Conservation (phyloP, 2,888 invertebrate genomes). For the Hydriomena furcata region DNA sequence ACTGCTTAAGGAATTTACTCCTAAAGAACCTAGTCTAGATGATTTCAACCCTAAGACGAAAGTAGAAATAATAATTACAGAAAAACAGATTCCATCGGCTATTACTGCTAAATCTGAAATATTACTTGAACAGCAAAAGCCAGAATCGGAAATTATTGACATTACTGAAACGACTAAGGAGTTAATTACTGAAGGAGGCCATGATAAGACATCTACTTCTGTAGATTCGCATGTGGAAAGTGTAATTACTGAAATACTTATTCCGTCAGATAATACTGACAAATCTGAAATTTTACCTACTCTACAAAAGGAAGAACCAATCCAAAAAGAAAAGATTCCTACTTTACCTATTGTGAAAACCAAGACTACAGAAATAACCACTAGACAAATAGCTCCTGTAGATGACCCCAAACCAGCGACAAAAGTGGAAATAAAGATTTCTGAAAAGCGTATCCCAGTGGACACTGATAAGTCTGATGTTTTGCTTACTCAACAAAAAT, state of each 20-base stretch:
- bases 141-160: slow-evolving; percentile 25
- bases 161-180: slow-evolving; percentile 41
- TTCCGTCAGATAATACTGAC: too few relatives aligned
- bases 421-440: slow-evolving; percentile 12
- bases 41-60: slow-evolving; percentile 8
- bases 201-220: neutral
- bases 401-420: slow-evolving; percentile 6
- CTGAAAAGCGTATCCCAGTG: slow-evolving; percentile 14
- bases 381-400: too few relatives aligned
- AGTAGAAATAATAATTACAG: slow-evolving; percentile 15
- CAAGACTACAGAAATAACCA: too few relatives aligned
- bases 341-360: too few relatives aligned
- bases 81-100: slow-evolving; percentile 11
- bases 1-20: neutral
- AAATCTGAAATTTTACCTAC: too few relatives aligned
- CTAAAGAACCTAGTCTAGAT: slow-evolving; percentile 6
- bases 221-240: too few relatives aligned
- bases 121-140: slow-evolving; percentile 3
- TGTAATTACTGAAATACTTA: too few relatives aligned
- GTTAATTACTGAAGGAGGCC: slow-evolving; percentile 40
- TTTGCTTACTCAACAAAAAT: slow-evolving; percentile 3
- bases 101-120: slow-evolving; percentile 7
- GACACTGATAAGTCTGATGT: slow-evolving; percentile 8
- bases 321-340: too few relatives aligned
- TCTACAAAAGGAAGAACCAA: too few relatives aligned